Evolutionary conservation across 2,888 invertebrate species (phyloP).

Genomic region (Seladonia tumulorum): DNA sequence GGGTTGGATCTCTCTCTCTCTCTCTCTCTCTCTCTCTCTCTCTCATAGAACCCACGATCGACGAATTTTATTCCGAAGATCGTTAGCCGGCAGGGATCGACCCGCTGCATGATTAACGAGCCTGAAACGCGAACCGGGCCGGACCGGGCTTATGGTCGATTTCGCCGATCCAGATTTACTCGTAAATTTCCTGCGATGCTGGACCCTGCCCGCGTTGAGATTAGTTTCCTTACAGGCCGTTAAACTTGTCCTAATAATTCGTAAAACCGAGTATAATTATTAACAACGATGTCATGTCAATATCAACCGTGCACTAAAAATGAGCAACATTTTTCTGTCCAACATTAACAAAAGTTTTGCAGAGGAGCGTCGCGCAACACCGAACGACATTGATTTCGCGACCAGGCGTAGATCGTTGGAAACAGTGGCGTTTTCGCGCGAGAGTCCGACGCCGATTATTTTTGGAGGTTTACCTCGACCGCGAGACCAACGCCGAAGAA

Average conservation of each 20-base stretch:
- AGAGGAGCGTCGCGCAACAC: too few species aligned
- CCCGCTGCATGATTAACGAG: constrained; percentile 38
- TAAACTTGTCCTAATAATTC: not conserved
- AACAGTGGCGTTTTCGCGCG: constrained; percentile 44
- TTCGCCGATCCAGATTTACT: not conserved
- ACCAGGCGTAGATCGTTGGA: not conserved
- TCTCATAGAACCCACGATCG: not conserved
- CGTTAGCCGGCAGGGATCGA: constrained; percentile 10
- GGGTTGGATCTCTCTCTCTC: not conserved
- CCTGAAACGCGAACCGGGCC: not conserved
- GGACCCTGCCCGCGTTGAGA: not conserved
- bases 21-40: too few species aligned
- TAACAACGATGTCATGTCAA: too few species aligned
- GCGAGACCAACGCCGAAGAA: constrained; percentile 29
- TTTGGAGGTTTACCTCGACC: constrained; percentile 63
- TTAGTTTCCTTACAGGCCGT: not conserved
- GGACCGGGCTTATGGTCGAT: not conserved
- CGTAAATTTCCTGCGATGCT: not conserved
- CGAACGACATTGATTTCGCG: too few species aligned
- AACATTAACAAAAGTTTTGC: too few species aligned
- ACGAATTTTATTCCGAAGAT: constrained; percentile 33
- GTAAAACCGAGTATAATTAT: not conserved
- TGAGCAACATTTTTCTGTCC: too few species aligned
- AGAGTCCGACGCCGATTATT: constrained; percentile 57
- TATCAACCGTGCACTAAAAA: too few species aligned